phyloP scores from a whole-genome alignment of 2,113 vertebrate genomes.

The Patagioenas fasciata region DNA sequence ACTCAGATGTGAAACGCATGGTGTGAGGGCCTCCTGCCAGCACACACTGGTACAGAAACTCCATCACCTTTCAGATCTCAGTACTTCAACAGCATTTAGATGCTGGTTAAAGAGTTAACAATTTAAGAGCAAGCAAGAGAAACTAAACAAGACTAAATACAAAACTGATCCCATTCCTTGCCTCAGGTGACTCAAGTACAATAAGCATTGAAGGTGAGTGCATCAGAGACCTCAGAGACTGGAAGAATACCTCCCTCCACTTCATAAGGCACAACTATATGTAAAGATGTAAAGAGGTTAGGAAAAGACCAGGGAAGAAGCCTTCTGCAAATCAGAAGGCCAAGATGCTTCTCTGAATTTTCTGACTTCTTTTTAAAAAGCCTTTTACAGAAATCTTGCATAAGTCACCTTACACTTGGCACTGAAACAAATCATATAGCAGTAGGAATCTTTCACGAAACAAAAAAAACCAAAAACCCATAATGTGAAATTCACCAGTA shows the following conservation, averaged over 20 bases:
- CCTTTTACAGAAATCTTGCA: background rate
- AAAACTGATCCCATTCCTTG: background rate
- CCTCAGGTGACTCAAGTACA: background rate
- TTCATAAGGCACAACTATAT: background rate
- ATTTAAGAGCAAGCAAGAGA: background rate
- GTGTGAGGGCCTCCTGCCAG: background rate
- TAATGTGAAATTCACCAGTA: background rate
- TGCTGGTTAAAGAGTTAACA: background rate
- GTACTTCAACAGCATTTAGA: background rate
- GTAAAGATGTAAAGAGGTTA: background rate
- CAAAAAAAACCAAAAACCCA: fast-evolving
- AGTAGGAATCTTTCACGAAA: background rate
- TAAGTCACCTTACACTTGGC: background rate
- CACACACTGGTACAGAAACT: background rate
- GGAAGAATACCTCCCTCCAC: background rate
- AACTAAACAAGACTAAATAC: background rate
- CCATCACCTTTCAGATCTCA: background rate
- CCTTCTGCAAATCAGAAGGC: background rate
- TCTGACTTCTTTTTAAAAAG: background rate
- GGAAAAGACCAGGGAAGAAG: background rate
- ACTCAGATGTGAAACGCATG: background rate
- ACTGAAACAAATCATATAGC: background rate
- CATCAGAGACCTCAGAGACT: background rate
- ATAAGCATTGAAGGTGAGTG: background rate
- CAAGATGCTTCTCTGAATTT: background rate